Percentiles rank a stretch among this genome's conserved stretches.
phyloP scores from a whole-genome alignment of 1,140 invertebrate genomes.

The Scaptomyza pallida region DNA sequence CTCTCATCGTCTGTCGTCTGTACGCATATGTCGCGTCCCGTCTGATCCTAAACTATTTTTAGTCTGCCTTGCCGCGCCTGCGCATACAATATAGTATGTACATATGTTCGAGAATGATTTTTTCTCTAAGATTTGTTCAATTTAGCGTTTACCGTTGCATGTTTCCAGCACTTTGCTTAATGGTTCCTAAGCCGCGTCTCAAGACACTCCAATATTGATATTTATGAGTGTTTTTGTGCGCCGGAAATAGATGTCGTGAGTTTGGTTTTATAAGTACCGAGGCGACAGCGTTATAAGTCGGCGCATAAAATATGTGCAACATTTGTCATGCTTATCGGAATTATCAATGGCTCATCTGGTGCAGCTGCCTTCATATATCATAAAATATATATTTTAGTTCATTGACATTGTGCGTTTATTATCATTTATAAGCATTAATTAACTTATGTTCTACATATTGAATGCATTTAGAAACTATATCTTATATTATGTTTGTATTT shows the following conservation, averaged over 20 bases:
- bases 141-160: constrained; percentile 61
- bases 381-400: constrained; percentile 1
- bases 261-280: constrained; percentile 31
- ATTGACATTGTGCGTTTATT: neutral
- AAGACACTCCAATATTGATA: constrained; percentile 45
- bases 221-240: constrained; percentile 52
- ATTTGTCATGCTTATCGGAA: constrained; percentile 68
- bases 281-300: constrained; percentile 11
- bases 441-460: no score
- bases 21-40: constrained; percentile 63
- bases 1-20: constrained; percentile 50
- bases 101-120: neutral
- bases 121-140: constrained; percentile 19
- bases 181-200: constrained; percentile 51
- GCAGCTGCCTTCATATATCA: neutral
- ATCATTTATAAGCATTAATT: neutral
- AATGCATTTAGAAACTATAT: neutral
- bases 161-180: constrained; percentile 67
- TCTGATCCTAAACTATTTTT: constrained; percentile 38
- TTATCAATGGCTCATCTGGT: constrained; percentile 52
- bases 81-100: constrained; percentile 42
- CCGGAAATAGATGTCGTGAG: constrained; percentile 68
- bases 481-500: no score
- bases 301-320: constrained; percentile 10
- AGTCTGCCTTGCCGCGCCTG: constrained; percentile 44